Conservation (phyloP, 1,140 invertebrate genomes). For the Diorhabda sublineata region DNA sequence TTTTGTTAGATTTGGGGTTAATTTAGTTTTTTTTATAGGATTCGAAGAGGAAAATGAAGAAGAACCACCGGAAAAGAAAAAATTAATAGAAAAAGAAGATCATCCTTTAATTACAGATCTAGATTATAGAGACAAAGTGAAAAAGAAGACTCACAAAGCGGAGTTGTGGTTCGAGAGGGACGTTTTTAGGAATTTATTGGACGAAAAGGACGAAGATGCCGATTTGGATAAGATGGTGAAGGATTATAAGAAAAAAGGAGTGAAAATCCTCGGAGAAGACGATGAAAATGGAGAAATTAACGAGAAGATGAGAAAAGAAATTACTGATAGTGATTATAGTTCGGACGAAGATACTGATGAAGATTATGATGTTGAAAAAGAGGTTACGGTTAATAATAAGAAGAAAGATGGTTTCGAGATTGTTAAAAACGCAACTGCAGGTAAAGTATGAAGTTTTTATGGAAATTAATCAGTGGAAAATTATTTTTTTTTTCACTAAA, state of each 20-base stretch:
- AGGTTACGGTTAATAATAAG: conserved; percentile 31
- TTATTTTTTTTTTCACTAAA: too few species aligned
- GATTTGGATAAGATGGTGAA: conserved; percentile 79
- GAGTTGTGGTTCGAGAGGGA: conserved; percentile 89
- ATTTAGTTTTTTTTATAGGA: conserved; percentile 46
- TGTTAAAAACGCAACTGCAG: conserved; percentile 48
- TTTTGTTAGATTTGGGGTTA: conserved; percentile 6
- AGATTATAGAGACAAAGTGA: conserved; percentile 68
- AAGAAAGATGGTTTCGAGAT: conserved; percentile 64
- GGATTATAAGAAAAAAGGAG: conserved; percentile 68
- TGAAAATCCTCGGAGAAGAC: conserved; percentile 37
- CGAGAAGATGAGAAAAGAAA: conserved; percentile 38
- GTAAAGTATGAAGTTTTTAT: conserved; percentile 1
- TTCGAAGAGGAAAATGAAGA: conserved; percentile 48
- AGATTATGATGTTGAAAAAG: conserved; percentile 54
- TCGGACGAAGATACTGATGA: conserved; percentile 55
- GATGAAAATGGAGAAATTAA: conserved; percentile 14
- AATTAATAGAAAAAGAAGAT: conserved; percentile 47
- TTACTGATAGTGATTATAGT: conserved; percentile 31
- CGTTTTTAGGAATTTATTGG: conserved; percentile 77
- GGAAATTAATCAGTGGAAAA: too few species aligned
- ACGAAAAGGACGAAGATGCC: conserved; percentile 80
- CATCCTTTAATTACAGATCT: conserved; percentile 85
- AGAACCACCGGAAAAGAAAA: conserved; percentile 42
- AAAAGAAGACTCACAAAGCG: conserved; percentile 70